Conservation (phyloP, 2,888 invertebrate genomes). For the Congeria kusceri region DNA sequence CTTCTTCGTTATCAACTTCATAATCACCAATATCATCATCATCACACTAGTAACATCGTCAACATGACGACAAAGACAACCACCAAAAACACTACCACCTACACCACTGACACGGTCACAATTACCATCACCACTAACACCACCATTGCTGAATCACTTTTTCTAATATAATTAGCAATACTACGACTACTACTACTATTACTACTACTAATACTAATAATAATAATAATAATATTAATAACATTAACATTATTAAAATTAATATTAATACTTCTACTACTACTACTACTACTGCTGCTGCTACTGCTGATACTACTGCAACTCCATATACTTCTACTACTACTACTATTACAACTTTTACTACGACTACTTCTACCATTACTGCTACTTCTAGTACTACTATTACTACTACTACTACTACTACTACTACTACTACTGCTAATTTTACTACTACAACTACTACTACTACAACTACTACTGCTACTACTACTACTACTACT, state of each 20-base stretch:
- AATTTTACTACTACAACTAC: too few species aligned
- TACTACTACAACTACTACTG: too few species aligned
- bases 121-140: conserved; percentile 8
- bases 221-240: background rate
- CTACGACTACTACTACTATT: conserved; percentile 13
- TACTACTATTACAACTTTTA: conserved; percentile 12
- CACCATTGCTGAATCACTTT: conserved; percentile 5
- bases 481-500: too few species aligned
- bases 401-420: too few species aligned
- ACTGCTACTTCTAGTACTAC: conserved; percentile 6
- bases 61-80: too few species aligned
- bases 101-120: too few species aligned
- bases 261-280: background rate
- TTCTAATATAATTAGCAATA: conserved; percentile 11
- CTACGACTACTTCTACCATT: background rate
- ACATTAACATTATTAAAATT: background rate
- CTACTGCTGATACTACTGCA: conserved; percentile 3
- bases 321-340: background rate
- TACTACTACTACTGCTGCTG: conserved; percentile 27
- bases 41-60: too few species aligned
- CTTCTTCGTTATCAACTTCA: too few species aligned
- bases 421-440: too few species aligned
- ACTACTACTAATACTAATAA: background rate
- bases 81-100: too few species aligned
- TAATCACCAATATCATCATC: too few species aligned